Evolutionary conservation across 2,113 vertebrate genomes (phyloP).

Genomic region (Syngnathus scovelli): DNA sequence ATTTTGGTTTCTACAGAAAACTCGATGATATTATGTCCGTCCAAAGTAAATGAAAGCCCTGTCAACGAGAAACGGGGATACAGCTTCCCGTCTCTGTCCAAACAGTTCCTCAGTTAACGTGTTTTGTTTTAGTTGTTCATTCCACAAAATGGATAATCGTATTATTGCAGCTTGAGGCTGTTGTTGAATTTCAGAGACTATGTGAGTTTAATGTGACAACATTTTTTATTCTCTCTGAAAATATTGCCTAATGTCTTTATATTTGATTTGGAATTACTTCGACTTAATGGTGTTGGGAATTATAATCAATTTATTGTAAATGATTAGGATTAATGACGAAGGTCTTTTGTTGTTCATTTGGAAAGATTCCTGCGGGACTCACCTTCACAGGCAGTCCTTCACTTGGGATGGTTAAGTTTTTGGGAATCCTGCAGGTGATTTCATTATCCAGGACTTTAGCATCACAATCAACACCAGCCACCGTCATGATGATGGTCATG

Average conservation of each 20-base stretch:
- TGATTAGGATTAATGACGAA: not conserved
- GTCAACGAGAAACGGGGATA: not conserved
- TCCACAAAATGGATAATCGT: not conserved
- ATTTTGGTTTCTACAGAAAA: not conserved
- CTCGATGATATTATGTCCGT: not conserved
- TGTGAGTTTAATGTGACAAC: too few species aligned
- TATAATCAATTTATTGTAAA: not conserved
- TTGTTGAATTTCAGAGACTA: not conserved
- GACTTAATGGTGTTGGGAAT: not conserved
- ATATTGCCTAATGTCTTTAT: not conserved
- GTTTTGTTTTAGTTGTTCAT: not conserved
- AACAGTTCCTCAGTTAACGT: not conserved
- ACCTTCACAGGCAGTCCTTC: constrained; percentile 77
- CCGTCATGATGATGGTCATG: constrained; percentile 81
- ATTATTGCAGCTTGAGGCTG: not conserved
- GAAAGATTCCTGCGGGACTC: constrained; percentile 3
- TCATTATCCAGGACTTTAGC: constrained; percentile 81
- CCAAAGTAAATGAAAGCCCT: not conserved
- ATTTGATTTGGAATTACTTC: not conserved
- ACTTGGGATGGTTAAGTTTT: constrained; percentile 65
- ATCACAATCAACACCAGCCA: constrained; percentile 79
- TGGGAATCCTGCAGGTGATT: constrained; percentile 83
- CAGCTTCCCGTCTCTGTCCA: not conserved
- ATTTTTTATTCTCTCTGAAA: not conserved
- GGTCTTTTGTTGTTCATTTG: too few species aligned